These are phyloP conservation scores for Colletes gigas DNA, from an alignment of 1,140 invertebrate genomes.

Conservation along the genomic window DNA sequence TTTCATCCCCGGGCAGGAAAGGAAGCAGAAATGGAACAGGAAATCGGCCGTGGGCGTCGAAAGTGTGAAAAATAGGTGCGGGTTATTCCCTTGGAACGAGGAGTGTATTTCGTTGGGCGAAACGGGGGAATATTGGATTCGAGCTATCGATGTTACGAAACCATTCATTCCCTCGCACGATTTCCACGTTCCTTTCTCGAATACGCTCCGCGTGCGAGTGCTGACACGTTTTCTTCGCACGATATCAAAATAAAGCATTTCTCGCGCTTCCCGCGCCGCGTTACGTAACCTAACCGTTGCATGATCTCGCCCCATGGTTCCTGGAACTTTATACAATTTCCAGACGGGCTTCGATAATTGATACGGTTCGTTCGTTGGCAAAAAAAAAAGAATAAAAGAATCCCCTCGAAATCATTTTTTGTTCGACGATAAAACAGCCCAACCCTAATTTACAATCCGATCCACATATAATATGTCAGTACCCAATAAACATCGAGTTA, in stretches of 20 bases:
- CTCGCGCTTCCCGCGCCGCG: not conserved
- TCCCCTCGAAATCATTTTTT: too few species aligned
- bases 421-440: too few species aligned
- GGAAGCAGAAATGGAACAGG: slow-evolving; percentile 5
- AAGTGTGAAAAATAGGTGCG: slow-evolving; percentile 18
- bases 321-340: too few species aligned
- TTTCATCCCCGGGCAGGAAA: not conserved
- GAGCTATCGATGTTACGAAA: slow-evolving; percentile 10
- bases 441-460: too few species aligned
- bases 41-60: slow-evolving; percentile 7
- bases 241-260: not conserved
- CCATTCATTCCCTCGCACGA: not conserved
- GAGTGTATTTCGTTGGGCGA: not conserved
- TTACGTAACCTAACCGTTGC: not conserved
- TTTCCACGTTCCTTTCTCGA: not conserved
- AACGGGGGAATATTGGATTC: slow-evolving; percentile 29
- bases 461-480: too few species aligned
- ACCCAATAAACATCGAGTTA: too few species aligned
- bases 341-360: too few species aligned
- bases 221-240: not conserved
- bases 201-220: not conserved
- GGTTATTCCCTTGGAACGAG: slow-evolving; percentile 6
- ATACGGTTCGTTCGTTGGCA: too few species aligned
- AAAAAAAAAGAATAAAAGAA: too few species aligned
- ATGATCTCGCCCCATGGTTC: too few species aligned